Evolutionary conservation across 2,797 vertebrate genomes (phyloP).

Genomic region (Karalla daura): DNA sequence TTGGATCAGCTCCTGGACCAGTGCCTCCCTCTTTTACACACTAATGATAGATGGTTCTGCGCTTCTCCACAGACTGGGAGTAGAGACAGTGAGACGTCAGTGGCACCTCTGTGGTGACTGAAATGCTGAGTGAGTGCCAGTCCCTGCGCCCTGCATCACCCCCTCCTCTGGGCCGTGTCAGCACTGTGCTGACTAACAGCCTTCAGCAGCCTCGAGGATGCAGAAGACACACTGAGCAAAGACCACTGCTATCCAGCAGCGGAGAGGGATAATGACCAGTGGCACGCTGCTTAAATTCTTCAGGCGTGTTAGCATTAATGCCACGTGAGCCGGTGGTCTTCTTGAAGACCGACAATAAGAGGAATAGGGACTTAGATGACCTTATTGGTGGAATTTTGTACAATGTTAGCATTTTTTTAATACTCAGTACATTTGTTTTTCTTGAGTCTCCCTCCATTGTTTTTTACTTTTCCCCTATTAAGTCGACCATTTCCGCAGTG

Average conservation of each 20-base stretch:
- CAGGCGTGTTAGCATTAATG: neutral
- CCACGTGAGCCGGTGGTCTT: neutral
- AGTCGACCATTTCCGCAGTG: neutral
- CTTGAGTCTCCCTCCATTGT: neutral
- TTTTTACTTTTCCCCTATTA: neutral
- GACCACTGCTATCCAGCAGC: constrained; percentile 19
- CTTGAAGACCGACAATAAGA: neutral
- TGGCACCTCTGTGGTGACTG: constrained; percentile 9
- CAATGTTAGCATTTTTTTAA: neutral
- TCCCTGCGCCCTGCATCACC: constrained; percentile 17
- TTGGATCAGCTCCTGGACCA: constrained; percentile 9
- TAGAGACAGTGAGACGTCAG: constrained; percentile 17
- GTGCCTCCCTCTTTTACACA: neutral
- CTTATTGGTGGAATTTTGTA: neutral
- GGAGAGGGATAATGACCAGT: constrained; percentile 29
- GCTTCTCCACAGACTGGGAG: neutral
- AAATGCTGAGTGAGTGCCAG: constrained; percentile 34
- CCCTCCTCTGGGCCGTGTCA: constrained; percentile 43
- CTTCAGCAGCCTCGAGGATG: constrained; percentile 32
- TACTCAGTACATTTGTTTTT: neutral
- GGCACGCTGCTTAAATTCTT: constrained; percentile 25
- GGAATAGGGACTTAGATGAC: neutral
- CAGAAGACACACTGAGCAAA: constrained; percentile 8
- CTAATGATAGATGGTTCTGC: neutral
- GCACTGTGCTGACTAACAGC: constrained; percentile 54